Evolutionary conservation across 53 echinoderm and acorn worm genomes (phyloP), one percentile per base, ranked within the genome.

Genomic region (Henricia sp.): DNA sequence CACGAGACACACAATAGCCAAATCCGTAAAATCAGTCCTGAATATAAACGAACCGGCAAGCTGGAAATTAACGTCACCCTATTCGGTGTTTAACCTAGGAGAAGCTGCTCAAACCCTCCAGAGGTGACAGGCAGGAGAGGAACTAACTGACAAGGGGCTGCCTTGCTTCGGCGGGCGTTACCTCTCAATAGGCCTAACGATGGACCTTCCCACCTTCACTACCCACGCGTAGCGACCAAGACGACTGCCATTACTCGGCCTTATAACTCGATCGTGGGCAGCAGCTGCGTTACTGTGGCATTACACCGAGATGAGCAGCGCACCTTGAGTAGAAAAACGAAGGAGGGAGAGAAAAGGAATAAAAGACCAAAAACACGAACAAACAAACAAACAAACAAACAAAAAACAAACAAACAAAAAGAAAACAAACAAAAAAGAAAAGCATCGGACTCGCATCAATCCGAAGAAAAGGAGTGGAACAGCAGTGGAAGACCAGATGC

Each of bases 261-360:
- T 58, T 58, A 58, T 58, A 58, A 58, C 58, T 58, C 3, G 58
- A 58, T 58, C 58, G 58, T 58, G 27, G 58, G 58, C 28, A 58
- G 28, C 28, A 58, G 58, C 58, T 58, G 58, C 58, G n/a, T 58
- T 58, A 25, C 27, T 26, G 5, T 4, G 58, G 13, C 58, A 4
- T 28, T 26, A 25, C 25, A 30, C 58, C 58, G 29, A 58, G 58
- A 58, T 58, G 28, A 19, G 58, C 58, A 58, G 58, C 58, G 26
- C 58, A 58, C 58, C 58, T 58, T 58, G 4, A 58, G 0, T n/a
- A n/a, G n/a, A n/a, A n/a, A n/a, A n/a, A n/a, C n/a, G n/a, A n/a
- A n/a, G n/a, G n/a, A n/a, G n/a, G n/a, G n/a, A n/a, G n/a, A n/a
- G n/a, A n/a, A n/a, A n/a, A n/a, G n/a, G n/a, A n/a, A n/a, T n/a